Conservation (phyloP, 2,113 vertebrate genomes). For the Sylvilagus bachmani region DNA sequence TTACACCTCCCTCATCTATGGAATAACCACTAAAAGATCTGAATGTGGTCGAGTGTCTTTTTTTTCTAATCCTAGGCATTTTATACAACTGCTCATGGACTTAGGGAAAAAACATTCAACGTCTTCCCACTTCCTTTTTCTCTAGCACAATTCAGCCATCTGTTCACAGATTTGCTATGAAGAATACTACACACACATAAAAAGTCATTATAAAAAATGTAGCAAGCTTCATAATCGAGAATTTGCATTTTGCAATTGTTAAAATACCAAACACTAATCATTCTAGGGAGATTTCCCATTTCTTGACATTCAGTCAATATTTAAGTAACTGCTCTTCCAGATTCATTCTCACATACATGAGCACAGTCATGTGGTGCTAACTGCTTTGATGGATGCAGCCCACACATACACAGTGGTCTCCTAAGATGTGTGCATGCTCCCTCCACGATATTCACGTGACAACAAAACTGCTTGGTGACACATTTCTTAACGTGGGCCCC, state of each 20-base stretch:
- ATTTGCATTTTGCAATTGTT: constrained; percentile 17
- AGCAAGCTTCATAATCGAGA: neutral
- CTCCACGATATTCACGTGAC: neutral
- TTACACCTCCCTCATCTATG: neutral
- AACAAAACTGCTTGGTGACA: neutral
- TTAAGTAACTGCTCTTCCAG: neutral
- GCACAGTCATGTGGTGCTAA: neutral
- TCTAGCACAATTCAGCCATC: constrained; percentile 11
- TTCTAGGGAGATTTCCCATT: constrained; percentile 8
- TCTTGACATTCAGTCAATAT: constrained; percentile 9
- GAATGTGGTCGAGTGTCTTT: neutral
- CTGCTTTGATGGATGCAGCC: neutral
- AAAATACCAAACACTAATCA: constrained; percentile 29
- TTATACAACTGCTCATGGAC: neutral
- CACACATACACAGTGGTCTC: neutral
- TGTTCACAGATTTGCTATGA: constrained; percentile 22
- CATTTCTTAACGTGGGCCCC: neutral
- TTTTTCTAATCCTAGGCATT: neutral
- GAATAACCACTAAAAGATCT: neutral
- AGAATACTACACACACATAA: neutral
- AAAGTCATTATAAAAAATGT: neutral
- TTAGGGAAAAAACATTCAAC: constrained; percentile 14
- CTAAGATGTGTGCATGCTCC: neutral
- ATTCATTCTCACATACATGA: neutral
- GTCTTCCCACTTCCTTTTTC: neutral